Base-by-base conservation (phyloP, 37 sponge, comb jelly and placozoan species). In the Tethya wilhelma region DNA sequence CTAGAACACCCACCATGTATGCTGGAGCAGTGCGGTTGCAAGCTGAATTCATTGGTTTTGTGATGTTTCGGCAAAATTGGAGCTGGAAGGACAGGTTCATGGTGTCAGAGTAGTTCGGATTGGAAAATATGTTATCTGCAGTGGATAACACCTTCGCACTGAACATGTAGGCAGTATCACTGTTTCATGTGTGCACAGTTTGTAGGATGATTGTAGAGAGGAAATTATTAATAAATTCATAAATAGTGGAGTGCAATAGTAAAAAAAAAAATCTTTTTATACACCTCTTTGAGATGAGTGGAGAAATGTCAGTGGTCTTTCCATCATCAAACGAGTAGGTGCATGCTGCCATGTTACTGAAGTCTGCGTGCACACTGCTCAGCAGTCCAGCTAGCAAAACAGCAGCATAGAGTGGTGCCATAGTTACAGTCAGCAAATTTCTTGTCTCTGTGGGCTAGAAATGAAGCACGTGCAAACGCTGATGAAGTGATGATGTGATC, bases 11-110 rank as follows among this genome's bases (percentile, higher is more conserved):
- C 41, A 88, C 88, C 81, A 88, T 75, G 71, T 79, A 88, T 38
- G 71, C 77, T 11, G 82, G 77, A 32, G 82, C 69, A 1, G 75
- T 31, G n/a, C 45, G 78, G 22, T 75, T 88, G 69, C 77, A 81
- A 46, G 69, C 59, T 9, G 81, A 44, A 20, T 45, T 44, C 63
- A 67, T 70, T 31, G 78, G 69, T 17, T 74, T 79, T 3, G 71
- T 71, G 30, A 88, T 68, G 67, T 88, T 88, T 31, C 68, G 17
- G 37, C 88, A 88, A 70, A 88, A 31, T 17, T 79, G 75, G 22
- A 88, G 29, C 77, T 88, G 88, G 37, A 88, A 34, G 14, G 29
- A 44, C 22, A 67, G 36, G 8, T 81, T 38, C n/a, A 70, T 78
- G 17, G 41, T 26, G 60, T 74, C 26, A 2, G 82, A 41, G 37